Percentiles rank a stretch among this genome's conserved stretches.
These are phyloP conservation scores for Danionella dracula DNA, from an alignment of 2,797 vertebrate genomes.

Conservation along the genomic window DNA sequence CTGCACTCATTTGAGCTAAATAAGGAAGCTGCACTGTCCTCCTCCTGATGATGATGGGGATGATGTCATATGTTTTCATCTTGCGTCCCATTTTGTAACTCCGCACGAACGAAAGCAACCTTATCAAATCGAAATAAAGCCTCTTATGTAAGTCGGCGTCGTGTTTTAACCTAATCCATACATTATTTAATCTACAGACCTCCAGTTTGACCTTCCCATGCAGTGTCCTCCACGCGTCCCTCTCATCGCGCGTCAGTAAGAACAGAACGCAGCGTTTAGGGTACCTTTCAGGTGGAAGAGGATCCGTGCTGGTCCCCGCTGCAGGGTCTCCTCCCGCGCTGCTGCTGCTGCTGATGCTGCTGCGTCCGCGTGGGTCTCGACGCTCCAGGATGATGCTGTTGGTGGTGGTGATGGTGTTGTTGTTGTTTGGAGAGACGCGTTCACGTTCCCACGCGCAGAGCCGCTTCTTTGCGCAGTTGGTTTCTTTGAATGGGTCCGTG, in stretches of 20 bases:
- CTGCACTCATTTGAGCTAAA: no score
- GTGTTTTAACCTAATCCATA: background rate
- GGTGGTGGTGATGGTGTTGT: background rate
- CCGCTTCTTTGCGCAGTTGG: slow-evolving; percentile 18
- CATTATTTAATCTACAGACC: background rate
- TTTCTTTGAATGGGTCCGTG: slow-evolving; percentile 25
- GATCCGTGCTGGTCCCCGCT: slow-evolving; percentile 39
- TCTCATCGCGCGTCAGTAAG: background rate
- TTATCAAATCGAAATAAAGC: background rate
- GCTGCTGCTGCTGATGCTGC: slow-evolving; percentile 37
- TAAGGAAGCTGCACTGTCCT: slow-evolving; percentile 30
- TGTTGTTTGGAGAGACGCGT: slow-evolving; percentile 28
- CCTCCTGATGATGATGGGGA: no score
- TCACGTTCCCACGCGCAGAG: slow-evolving; percentile 41
- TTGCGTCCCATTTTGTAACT: slow-evolving; percentile 40
- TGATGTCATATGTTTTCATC: slow-evolving; percentile 60
- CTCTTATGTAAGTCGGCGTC: background rate
- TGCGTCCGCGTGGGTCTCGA: slow-evolving; percentile 38
- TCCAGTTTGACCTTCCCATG: slow-evolving; percentile 43
- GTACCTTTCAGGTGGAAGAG: slow-evolving; percentile 40
- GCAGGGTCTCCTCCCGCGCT: slow-evolving; percentile 12
- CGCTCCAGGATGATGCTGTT: slow-evolving; percentile 2
- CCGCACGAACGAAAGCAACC: background rate
- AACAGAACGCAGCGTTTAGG: no score
- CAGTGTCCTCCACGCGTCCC: background rate